These are phyloP conservation scores for Lophotis ruficrista DNA, from an alignment of 2,113 vertebrate species.

Conservation along the genomic window DNA sequence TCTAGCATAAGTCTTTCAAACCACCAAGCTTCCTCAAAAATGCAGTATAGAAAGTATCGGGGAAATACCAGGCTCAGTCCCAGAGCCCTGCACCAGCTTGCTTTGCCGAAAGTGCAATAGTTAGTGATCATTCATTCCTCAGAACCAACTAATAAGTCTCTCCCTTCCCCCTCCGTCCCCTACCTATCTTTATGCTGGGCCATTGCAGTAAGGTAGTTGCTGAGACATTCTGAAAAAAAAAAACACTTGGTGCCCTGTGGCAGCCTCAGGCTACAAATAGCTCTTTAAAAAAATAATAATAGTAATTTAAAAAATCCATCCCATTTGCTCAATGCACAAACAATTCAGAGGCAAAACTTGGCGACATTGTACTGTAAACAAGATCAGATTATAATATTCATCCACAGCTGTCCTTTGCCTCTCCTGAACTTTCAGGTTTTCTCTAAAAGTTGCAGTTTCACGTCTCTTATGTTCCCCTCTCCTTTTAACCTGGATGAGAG, in stretches of 20 bases:
- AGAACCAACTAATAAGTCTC: neutral
- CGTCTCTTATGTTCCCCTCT: neutral
- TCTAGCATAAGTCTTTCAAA: neutral
- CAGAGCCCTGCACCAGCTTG: neutral
- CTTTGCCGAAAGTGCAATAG: neutral
- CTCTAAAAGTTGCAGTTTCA: neutral
- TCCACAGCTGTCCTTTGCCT: neutral
- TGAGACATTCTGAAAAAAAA: neutral
- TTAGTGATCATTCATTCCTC: neutral
- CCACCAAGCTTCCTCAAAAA: neutral
- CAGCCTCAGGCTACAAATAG: neutral
- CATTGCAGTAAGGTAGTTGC: neutral
- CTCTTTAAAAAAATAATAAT: neutral
- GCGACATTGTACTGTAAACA: neutral
- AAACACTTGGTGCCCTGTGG: neutral
- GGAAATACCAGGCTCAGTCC: neutral
- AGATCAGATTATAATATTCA: neutral
- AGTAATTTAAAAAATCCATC: neutral
- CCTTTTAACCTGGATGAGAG: neutral
- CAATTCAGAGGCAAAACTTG: neutral
- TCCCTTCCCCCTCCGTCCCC: neutral
- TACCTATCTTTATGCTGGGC: neutral
- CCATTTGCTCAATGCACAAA: neutral
- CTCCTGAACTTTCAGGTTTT: neutral
- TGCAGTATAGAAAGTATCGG: fast-evolving